phyloP scores from a whole-genome alignment of 2,888 invertebrate species.

The Eilema depressum region DNA sequence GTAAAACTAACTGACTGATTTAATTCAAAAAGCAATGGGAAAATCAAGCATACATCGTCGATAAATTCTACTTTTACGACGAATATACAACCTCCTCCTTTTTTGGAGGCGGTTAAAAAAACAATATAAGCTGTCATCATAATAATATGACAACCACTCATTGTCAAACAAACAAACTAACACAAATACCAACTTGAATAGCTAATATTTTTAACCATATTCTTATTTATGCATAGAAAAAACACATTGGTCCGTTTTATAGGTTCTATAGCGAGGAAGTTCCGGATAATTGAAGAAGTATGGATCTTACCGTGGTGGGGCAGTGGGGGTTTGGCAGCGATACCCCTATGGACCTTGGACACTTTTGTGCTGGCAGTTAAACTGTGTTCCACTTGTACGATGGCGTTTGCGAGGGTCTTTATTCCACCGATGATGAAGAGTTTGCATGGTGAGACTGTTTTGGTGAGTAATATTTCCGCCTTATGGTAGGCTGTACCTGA shows the following conservation, averaged over 20 bases:
- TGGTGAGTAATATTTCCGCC: conserved; percentile 57
- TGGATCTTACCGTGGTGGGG: conserved; percentile 83
- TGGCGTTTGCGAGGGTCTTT: conserved; percentile 65
- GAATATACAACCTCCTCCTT: too few species aligned
- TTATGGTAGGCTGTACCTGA: neutral
- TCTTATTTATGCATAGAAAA: conserved; percentile 72
- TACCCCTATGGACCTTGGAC: conserved; percentile 77
- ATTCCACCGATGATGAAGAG: conserved; percentile 77
- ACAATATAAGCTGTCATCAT: neutral
- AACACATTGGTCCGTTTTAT: conserved; percentile 72
- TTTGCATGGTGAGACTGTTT: conserved; percentile 78
- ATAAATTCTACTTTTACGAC: too few species aligned
- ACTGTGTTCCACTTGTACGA: conserved; percentile 71
- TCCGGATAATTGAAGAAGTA: conserved; percentile 75
- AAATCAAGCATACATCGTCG: too few species aligned
- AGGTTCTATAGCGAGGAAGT: conserved; percentile 73
- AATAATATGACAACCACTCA: conserved; percentile 35
- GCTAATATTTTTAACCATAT: conserved; percentile 22
- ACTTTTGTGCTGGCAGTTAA: conserved; percentile 74
- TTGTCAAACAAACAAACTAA: conserved; percentile 22
- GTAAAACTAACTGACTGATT: too few species aligned
- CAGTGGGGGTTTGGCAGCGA: conserved; percentile 69
- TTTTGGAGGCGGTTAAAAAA: neutral
- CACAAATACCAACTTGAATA: conserved; percentile 14
- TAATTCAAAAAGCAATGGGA: too few species aligned